A percentile compares a stretch with the other conserved stretches of the same genome.
phyloP scores from a whole-genome alignment of 92 coral and sea anemone species.

The Parazoanthus atlanticus region DNA sequence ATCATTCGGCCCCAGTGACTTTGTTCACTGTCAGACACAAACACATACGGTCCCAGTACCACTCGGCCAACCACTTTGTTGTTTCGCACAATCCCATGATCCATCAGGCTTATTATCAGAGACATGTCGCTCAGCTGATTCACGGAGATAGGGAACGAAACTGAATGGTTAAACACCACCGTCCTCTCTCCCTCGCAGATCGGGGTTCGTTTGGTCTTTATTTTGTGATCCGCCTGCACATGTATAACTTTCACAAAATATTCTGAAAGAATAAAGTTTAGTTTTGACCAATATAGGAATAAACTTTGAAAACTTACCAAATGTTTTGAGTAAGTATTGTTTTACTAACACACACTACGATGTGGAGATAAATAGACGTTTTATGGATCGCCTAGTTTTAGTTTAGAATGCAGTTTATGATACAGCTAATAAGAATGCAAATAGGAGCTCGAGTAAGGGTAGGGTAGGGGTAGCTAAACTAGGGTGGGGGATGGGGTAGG shows the following conservation, averaged over 20 bases:
- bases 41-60: slow-evolving; percentile 67
- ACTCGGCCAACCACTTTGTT: slow-evolving; percentile 72
- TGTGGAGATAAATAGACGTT: no score
- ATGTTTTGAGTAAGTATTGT: no score
- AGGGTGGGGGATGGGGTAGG: no score
- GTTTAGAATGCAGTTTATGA: no score
- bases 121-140: slow-evolving; percentile 65
- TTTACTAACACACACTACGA: no score
- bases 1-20: slow-evolving; percentile 88
- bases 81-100: slow-evolving; percentile 64
- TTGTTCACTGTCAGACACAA: slow-evolving; percentile 59
- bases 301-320: no score
- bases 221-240: slow-evolving; percentile 55
- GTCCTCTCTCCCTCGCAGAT: slow-evolving; percentile 58
- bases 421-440: no score
- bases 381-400: no score
- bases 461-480: no score
- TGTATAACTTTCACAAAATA: slow-evolving; percentile 74
- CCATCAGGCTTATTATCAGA: slow-evolving; percentile 69
- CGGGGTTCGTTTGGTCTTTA: slow-evolving; percentile 67
- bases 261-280: slow-evolving; percentile 42
- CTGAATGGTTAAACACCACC: slow-evolving; percentile 53
- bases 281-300: no score
- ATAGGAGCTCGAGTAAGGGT: no score
- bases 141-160: slow-evolving; percentile 59